Conservation (phyloP, 2,888 invertebrate genomes). For the Sinopyrophorus schimmeli region DNA sequence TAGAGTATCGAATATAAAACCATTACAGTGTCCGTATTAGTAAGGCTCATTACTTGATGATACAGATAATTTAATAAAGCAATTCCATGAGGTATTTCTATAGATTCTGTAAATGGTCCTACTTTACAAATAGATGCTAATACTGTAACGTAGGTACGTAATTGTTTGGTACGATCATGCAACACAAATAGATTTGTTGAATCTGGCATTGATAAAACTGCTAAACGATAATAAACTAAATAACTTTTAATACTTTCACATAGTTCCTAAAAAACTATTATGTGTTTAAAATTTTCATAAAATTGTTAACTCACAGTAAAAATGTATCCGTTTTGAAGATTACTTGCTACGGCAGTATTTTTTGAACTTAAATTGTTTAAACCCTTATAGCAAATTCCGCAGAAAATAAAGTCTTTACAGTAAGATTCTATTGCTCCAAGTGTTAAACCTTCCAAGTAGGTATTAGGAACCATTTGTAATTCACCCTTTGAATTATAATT, state of each 20-base stretch:
- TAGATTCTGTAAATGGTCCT: slow-evolving; percentile 46
- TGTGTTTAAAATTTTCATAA: too few relatives aligned
- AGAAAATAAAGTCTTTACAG: slow-evolving; percentile 46
- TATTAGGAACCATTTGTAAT: slow-evolving; percentile 43
- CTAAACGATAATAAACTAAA: slow-evolving; percentile 62
- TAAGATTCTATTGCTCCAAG: slow-evolving; percentile 43
- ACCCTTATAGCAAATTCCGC: slow-evolving; percentile 49
- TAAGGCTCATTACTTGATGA: slow-evolving; percentile 63
- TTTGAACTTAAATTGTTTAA: slow-evolving; percentile 45
- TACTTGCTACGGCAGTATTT: slow-evolving; percentile 42
- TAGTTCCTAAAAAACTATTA: slow-evolving; percentile 58
- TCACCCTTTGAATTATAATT: slow-evolving; percentile 40
- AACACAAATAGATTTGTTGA: slow-evolving; percentile 43
- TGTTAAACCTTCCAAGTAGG: slow-evolving; percentile 46
- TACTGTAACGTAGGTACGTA: slow-evolving; percentile 60
- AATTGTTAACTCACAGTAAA: slow-evolving; percentile 45
- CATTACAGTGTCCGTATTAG: slow-evolving; percentile 60
- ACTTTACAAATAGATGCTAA: slow-evolving; percentile 61
- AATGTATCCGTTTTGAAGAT: slow-evolving; percentile 48
- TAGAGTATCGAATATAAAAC: slow-evolving; percentile 59
- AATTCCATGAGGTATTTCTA: slow-evolving; percentile 56
- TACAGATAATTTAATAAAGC: slow-evolving; percentile 68
- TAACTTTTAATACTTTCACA: slow-evolving; percentile 65
- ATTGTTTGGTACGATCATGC: slow-evolving; percentile 55
- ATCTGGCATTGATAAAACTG: slow-evolving; percentile 46